phyloP scores from a whole-genome alignment of 2,888 invertebrate genomes.

The Protophormia terraenovae region DNA sequence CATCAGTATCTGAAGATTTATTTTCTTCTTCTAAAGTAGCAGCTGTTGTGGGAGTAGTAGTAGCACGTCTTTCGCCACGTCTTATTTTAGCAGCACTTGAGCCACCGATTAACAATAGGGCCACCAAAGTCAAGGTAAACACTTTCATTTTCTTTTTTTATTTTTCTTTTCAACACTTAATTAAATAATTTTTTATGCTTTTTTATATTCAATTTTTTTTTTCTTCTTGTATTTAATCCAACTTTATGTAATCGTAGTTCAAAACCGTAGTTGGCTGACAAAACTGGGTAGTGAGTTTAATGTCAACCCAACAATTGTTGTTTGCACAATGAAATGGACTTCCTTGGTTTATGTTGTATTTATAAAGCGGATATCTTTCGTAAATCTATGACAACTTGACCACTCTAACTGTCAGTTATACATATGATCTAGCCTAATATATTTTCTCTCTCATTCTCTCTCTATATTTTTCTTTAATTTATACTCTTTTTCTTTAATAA shows the following conservation, averaged over 20 bases:
- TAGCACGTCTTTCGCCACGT: slow-evolving; percentile 17
- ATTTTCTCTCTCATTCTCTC: neutral
- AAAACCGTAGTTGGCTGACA: slow-evolving; percentile 15
- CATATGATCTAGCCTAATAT: neutral
- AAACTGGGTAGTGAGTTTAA: slow-evolving; percentile 36
- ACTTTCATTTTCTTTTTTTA: slow-evolving; percentile 69
- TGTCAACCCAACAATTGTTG: slow-evolving; percentile 72
- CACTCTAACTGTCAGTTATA: neutral
- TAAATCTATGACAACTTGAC: slow-evolving; percentile 14
- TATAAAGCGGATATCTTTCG: slow-evolving; percentile 78
- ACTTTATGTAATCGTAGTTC: slow-evolving; percentile 36
- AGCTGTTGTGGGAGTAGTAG: no score
- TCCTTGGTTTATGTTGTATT: slow-evolving; percentile 79
- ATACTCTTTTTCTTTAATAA: neutral
- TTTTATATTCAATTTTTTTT: slow-evolving; percentile 19
- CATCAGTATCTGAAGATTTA: neutral
- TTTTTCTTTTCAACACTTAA: slow-evolving; percentile 1
- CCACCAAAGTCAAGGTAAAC: slow-evolving; percentile 57
- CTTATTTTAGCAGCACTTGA: slow-evolving; percentile 35
- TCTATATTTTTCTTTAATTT: neutral
- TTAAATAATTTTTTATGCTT: neutral
- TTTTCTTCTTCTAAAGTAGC: neutral
- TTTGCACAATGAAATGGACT: slow-evolving; percentile 78
- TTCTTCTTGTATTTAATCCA: slow-evolving; percentile 21
- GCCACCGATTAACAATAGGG: slow-evolving; percentile 30